Base-by-base conservation (phyloP, 2,888 invertebrate species). In the Saturnia pavonia region DNA sequence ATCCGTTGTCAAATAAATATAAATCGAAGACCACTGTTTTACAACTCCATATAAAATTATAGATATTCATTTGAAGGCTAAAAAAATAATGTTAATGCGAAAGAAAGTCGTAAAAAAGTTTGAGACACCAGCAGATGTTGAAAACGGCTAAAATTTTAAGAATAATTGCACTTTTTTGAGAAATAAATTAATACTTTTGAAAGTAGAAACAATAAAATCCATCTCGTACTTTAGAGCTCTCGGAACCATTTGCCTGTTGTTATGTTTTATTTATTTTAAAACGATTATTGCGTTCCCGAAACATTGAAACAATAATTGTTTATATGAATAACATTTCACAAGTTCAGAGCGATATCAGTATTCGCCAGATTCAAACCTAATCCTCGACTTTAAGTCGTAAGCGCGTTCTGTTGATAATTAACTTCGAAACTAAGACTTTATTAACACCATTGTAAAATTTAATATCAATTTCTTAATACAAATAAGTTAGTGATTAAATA, bases 351-450 rank as follows among this genome's bases (percentile, higher is more conserved):
- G 16, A 25, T 60, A 60, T 60, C 57, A 60, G 27, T 27, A 60
- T 60, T 60, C 27, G 27, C 57, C 57, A 60, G 57, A 16, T 60
- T 14, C 57, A 14, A 60, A 60, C 27, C 25, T 60, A 60, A 60
- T 60, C 57, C 57, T 19, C 57, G 25, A 14, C 57, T 60, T 60
- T 60, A 27, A 25, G 57, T 57, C 57, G 57, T 57, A 25, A 57
- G 25, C 25, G 12, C 57, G 12, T 27, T 60, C 57, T 27, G 0
- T 60, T 14, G 3, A 27, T 12, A 14, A 14, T 4, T 60, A 27
- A 60, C 57, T 51, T 19, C 19, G 12, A 51, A 51, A 51, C 48
- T 16, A 19, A 19, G 48, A 19, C 48, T 19, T 16, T 19, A 51
- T 51, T 51, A 19, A 51, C 19, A 19, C 14, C 19, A 19, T 51